Evolutionary conservation across 1,140 invertebrate species (phyloP).

Genomic region (Venustaconcha ellipsiformis): DNA sequence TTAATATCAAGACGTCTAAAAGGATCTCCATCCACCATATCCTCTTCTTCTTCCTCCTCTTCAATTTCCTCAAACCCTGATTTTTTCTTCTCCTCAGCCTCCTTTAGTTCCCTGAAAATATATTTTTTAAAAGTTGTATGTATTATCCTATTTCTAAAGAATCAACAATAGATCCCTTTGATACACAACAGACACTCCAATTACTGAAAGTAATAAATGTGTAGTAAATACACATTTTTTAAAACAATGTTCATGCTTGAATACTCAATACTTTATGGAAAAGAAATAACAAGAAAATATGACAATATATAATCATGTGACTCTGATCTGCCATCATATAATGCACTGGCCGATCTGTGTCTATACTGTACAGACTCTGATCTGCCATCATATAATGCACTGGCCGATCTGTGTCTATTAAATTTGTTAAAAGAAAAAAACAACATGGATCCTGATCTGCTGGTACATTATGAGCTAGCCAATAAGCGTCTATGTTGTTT

Average conservation of each 20-base stretch:
- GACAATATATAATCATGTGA: too few relatives aligned
- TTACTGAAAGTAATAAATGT: background rate
- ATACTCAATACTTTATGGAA: too few relatives aligned
- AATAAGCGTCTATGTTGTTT: too few relatives aligned
- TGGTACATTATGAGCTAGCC: too few relatives aligned
- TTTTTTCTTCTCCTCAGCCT: constrained; percentile 52
- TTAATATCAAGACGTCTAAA: constrained; percentile 56
- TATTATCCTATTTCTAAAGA: background rate
- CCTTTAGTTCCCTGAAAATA: constrained; percentile 45
- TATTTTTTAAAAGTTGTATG: constrained; percentile 1
- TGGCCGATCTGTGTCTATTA: too few relatives aligned
- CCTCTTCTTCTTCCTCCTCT: constrained; percentile 50
- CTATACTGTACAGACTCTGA: too few relatives aligned
- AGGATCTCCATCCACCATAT: constrained; percentile 52
- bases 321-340: too few relatives aligned
- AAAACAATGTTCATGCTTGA: background rate
- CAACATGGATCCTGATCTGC: too few relatives aligned
- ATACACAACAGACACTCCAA: background rate
- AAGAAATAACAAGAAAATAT: too few relatives aligned
- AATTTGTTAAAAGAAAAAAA: too few relatives aligned
- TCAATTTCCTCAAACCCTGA: constrained; percentile 43
- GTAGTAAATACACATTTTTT: background rate
- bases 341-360: too few relatives aligned
- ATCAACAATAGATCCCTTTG: background rate
- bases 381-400: too few relatives aligned